A percentile compares a stretch with the other conserved stretches of the same genome.
phyloP scores from a whole-genome alignment of 1,140 invertebrate genomes.

The Drosophila nigromelanica region DNA sequence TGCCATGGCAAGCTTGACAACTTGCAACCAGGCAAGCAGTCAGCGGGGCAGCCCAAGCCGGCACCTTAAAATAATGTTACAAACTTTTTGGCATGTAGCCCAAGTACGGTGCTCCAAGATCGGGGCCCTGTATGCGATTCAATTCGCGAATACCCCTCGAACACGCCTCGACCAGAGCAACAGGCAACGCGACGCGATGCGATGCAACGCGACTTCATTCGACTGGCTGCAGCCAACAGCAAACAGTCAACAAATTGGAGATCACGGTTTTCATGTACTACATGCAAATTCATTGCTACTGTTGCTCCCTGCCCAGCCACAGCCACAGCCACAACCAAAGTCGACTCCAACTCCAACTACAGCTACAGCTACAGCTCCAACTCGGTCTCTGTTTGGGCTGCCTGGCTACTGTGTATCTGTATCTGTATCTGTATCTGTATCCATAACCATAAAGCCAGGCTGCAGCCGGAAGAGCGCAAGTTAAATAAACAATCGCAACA shows the following conservation, averaged over 20 bases:
- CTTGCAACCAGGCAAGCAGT: constrained; percentile 55
- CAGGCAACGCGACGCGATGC: constrained; percentile 36
- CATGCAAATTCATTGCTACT: constrained; percentile 84
- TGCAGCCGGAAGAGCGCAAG: constrained; percentile 62
- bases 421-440: constrained; percentile 44
- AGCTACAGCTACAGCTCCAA: neutral
- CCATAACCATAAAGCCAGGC: constrained; percentile 74
- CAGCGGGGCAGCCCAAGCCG: constrained; percentile 42
- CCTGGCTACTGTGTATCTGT: constrained; percentile 33
- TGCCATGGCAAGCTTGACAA: constrained; percentile 79
- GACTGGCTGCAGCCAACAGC: constrained; percentile 32
- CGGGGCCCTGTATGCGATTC: constrained; percentile 68
- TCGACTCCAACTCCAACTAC: neutral
- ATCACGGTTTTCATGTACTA: constrained; percentile 84
- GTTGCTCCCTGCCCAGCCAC: constrained; percentile 60
- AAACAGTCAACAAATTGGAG: constrained; percentile 78
- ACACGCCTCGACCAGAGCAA: neutral
- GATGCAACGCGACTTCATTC: constrained; percentile 27
- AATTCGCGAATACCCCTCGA: constrained; percentile 18
- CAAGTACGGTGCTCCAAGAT: constrained; percentile 61
- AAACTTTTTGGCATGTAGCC: constrained; percentile 77
- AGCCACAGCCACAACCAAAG: constrained; percentile 1
- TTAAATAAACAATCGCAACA: constrained; percentile 75
- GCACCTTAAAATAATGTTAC: constrained; percentile 81
- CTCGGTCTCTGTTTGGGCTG: constrained; percentile 18